Evolutionary conservation across 2,797 vertebrate genomes (phyloP).

Genomic region (Macrochelys suwanniensis): DNA sequence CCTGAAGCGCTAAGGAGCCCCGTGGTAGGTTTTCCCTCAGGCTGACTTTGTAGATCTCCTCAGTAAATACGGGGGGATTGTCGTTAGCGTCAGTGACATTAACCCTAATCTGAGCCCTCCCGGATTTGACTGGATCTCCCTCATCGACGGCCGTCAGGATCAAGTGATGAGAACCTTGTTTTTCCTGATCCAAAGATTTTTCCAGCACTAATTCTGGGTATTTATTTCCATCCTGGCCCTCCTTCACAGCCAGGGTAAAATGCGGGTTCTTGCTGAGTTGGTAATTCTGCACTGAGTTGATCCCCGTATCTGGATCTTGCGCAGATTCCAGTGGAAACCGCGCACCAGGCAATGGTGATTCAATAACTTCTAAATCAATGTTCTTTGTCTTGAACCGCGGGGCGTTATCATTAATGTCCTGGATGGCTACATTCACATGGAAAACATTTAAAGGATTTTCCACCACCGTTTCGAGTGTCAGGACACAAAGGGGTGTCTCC

Average conservation of each 20-base stretch:
- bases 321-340: background rate
- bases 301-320: background rate
- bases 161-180: slow-evolving; percentile 42
- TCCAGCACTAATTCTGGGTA: slow-evolving; percentile 77
- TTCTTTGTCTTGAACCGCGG: background rate
- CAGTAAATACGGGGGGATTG: background rate
- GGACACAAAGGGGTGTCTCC: background rate
- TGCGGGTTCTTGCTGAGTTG: background rate
- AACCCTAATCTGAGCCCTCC: background rate
- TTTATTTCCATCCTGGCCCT: slow-evolving; percentile 57
- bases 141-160: slow-evolving; percentile 76
- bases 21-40: background rate
- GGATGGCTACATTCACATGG: slow-evolving; percentile 67
- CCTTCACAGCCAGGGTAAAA: slow-evolving; percentile 44
- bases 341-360: background rate
- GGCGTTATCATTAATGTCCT: background rate
- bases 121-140: background rate
- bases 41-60: background rate
- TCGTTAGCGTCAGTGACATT: background rate
- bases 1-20: background rate
- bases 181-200: slow-evolving; percentile 85
- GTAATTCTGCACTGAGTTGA: background rate
- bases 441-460: slow-evolving; percentile 86
- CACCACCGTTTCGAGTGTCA: background rate
- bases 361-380: background rate